These are phyloP conservation scores for Nemotelus nigrinus DNA, from an alignment of 2,888 invertebrate genomes.

Conservation along the genomic window DNA sequence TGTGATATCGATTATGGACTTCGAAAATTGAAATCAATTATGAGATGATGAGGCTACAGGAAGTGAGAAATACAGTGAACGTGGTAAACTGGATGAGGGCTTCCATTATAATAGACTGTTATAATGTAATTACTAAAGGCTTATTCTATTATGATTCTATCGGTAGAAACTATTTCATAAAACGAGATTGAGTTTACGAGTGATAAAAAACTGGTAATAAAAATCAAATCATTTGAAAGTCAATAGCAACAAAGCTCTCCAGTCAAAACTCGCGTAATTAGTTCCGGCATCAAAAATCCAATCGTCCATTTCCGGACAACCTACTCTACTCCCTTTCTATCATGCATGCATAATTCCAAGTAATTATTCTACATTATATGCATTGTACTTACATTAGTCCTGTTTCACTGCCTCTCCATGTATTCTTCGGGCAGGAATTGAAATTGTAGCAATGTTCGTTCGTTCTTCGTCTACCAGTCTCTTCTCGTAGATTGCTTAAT, in stretches of 20 bases:
- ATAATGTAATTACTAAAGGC: no score
- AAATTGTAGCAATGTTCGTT: neutral
- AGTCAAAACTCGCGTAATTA: neutral
- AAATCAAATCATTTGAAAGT: no score
- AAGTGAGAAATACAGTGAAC: no score
- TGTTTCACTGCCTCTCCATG: neutral
- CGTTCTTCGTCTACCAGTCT: no score
- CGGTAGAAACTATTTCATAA: no score
- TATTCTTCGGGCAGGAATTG: neutral
- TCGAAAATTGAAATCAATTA: neutral
- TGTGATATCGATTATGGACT: neutral
- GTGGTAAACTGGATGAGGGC: no score
- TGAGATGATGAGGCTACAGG: neutral
- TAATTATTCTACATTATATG: slow-evolving; percentile 49
- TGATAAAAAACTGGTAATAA: no score
- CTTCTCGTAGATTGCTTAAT: slow-evolving; percentile 42
- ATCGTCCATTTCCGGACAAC: slow-evolving; percentile 2
- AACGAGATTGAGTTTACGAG: no score
- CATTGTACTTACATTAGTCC: slow-evolving; percentile 33
- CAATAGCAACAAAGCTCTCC: neutral
- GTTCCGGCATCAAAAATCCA: slow-evolving; percentile 27
- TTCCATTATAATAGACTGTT: no score
- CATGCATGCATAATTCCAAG: slow-evolving; percentile 47
- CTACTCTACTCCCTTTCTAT: neutral
- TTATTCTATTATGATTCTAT: no score